A percentile compares a stretch with the other conserved stretches of the same genome.
Conservation (phyloP, 2,888 invertebrate genomes). For the Trilocha varians region DNA sequence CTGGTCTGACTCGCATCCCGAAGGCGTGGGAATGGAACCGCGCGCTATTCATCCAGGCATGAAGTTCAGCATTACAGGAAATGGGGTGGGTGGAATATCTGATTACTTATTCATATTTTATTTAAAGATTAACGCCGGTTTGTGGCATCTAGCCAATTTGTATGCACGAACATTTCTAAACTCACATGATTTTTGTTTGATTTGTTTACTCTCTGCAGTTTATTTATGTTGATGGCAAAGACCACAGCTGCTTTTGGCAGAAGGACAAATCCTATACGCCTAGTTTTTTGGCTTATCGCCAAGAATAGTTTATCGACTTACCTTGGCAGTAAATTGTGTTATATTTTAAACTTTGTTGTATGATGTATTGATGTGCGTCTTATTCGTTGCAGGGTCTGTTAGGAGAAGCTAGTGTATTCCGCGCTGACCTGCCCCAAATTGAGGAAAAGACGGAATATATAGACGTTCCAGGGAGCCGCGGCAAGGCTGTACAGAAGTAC, state of each 20-base stretch:
- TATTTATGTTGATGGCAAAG: slow-evolving; percentile 23
- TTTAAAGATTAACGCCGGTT: background rate
- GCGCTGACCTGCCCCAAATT: slow-evolving; percentile 78
- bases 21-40: slow-evolving; percentile 80
- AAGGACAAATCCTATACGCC: slow-evolving; percentile 32
- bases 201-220: slow-evolving; percentile 26
- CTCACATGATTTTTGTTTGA: slow-evolving; percentile 9
- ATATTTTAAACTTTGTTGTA: slow-evolving; percentile 20
- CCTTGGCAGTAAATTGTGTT: slow-evolving; percentile 25
- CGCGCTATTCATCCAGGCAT: slow-evolving; percentile 78
- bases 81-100: slow-evolving; percentile 53
- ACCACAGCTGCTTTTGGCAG: slow-evolving; percentile 30
- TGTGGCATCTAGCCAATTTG: slow-evolving; percentile 24
- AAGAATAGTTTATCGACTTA: slow-evolving; percentile 18
- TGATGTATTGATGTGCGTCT: slow-evolving; percentile 6
- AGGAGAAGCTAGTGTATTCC: slow-evolving; percentile 79
- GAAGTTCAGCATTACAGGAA: slow-evolving; percentile 76
- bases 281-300: slow-evolving; percentile 30
- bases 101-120: background rate
- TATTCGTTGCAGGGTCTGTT: slow-evolving; percentile 54
- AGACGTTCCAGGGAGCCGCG: slow-evolving; percentile 58
- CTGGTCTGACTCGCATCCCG: slow-evolving; percentile 84
- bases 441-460: slow-evolving; percentile 77
- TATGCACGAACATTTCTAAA: slow-evolving; percentile 9
- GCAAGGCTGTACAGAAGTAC: slow-evolving; percentile 74